Conservation (phyloP, 2,888 invertebrate species). For the Lutraria lutraria region DNA sequence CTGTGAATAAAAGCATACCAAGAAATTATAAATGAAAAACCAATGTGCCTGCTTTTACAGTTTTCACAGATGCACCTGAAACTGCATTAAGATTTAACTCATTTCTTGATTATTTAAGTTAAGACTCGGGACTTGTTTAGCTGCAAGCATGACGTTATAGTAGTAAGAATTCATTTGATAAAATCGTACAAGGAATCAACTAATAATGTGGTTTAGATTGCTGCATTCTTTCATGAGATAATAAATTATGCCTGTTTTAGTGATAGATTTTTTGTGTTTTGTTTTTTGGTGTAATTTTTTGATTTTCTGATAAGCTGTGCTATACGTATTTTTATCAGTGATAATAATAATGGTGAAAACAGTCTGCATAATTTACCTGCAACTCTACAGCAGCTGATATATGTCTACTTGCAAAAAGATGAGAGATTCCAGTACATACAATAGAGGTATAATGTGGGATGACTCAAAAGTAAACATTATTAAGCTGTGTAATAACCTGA, state of each 20-base stretch:
- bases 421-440: background rate
- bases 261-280: background rate
- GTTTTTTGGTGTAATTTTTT: slow-evolving; percentile 7
- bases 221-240: background rate
- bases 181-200: no score
- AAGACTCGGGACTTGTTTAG: background rate
- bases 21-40: background rate
- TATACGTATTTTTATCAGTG: background rate
- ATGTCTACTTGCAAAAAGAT: background rate
- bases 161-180: no score
- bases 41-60: background rate
- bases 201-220: background rate
- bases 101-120: background rate
- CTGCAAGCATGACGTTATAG: background rate
- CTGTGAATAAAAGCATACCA: background rate
- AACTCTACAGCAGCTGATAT: background rate
- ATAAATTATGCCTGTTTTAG: background rate
- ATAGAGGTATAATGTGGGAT: background rate
- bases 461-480: background rate
- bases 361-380: background rate
- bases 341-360: background rate
- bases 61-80: background rate
- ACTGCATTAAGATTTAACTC: background rate
- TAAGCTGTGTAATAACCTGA: background rate
- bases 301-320: background rate